Conservation (phyloP, 1,140 invertebrate species). For the Drosophila gunungcola region DNA sequence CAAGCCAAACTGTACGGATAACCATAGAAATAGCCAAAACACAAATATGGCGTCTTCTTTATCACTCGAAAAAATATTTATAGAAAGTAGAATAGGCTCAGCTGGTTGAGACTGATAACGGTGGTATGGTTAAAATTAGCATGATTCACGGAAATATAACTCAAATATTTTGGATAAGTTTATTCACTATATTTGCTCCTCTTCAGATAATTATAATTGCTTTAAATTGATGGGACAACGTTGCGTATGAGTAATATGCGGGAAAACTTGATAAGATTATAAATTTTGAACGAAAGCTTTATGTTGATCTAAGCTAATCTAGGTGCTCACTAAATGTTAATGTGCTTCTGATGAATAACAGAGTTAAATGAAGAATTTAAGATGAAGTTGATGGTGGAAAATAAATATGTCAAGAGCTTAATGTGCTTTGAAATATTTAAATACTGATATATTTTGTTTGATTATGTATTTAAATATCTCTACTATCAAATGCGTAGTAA, state of each 20-base stretch:
- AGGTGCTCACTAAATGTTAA: background rate
- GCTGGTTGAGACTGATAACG: constrained; percentile 5
- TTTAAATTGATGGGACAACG: constrained; percentile 12
- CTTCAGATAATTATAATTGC: background rate
- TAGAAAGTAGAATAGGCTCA: background rate
- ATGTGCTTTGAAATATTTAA: no score
- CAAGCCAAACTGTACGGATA: constrained; percentile 7
- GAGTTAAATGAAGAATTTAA: constrained; percentile 6
- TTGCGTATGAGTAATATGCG: constrained; percentile 41
- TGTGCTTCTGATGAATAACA: background rate
- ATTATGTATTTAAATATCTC: background rate
- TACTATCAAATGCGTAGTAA: background rate
- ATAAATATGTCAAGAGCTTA: background rate
- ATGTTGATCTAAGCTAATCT: background rate
- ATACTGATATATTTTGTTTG: no score
- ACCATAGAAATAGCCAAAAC: constrained; percentile 20
- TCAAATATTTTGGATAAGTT: constrained; percentile 5
- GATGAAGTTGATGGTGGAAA: background rate
- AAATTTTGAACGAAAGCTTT: background rate
- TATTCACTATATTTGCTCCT: background rate
- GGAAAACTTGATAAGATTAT: constrained; percentile 1
- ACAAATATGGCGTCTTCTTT: constrained; percentile 22
- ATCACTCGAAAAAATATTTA: constrained; percentile 18
- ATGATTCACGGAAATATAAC: constrained; percentile 8
- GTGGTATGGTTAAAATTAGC: background rate